Base-by-base conservation (phyloP, 2,797 vertebrate species). In the Oryzias sinensis region DNA sequence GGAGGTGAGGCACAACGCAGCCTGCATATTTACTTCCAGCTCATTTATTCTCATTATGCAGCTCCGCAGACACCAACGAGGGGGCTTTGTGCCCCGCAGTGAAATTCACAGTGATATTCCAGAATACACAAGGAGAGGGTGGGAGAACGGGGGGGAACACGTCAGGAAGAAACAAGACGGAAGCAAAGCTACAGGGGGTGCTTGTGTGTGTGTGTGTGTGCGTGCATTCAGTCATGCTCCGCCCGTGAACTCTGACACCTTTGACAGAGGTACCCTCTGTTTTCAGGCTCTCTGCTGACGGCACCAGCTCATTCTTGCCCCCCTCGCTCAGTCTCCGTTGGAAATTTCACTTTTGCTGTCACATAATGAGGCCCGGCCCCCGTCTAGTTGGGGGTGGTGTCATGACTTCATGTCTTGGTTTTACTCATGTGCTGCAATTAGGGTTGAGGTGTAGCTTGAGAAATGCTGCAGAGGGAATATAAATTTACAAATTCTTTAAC, bases 1-100 rank as follows among this genome's bases (percentile, higher is more conserved):
- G 78, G 78, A 83, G 78, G 68, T 76, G 74, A 85, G 82, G 42
- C 85, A 81, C 72, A 80, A 82, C 87, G 84, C 81, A 84, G 84
- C 63, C 87, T 87, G 88, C 87, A 88, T 91, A 86, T 89, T 92
- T 91, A 89, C 89, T 92, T 91, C 91, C 90, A 91, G 84, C 85
- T 91, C 89, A 92, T 93, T 92, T 92, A 90, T 92, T 92, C 89
- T 91, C 90, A 93, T 92, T 91, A 92, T 90, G 83, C 87, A 88
- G 89, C 82, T 59, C 76, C 70, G 67, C 74, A 82, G 84, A 90
- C 83, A 66, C 90, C 88, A 89, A 81, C 84, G 83, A 87, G 81
- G 87, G 20, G 82, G 79, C 83, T 86, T 89, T 88, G 85, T 89
- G 84, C 82, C 84, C 82, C 85, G 83, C 72, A 79, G 87, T 85